Evolutionary conservation across 2,797 vertebrate species (phyloP).

Genomic region (Rhynchonycteris naso): DNA sequence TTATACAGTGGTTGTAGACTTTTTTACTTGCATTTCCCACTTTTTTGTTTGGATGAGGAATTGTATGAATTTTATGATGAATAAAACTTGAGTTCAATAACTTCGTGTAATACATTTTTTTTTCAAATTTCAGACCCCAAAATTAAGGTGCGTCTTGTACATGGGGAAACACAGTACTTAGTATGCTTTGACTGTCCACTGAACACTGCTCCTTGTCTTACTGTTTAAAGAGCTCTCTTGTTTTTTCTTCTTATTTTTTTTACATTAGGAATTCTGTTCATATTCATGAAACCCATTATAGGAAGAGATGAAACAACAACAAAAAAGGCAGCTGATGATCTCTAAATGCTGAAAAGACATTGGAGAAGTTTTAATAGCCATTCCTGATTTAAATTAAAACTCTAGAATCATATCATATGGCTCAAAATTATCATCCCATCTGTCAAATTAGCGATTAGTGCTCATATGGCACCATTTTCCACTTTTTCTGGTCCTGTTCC

Average conservation of each 20-base stretch:
- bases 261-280: conserved; percentile 48
- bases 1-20: too few relatives aligned
- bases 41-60: too few relatives aligned
- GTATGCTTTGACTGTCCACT: background rate
- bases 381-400: conserved; percentile 54
- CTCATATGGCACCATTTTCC: background rate
- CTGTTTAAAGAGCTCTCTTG: background rate
- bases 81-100: too few relatives aligned
- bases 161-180: background rate
- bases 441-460: background rate
- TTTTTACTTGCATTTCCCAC: too few relatives aligned
- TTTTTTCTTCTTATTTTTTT: background rate
- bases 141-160: too few relatives aligned
- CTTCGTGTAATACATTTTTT: too few relatives aligned
- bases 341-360: conserved; percentile 51
- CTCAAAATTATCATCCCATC: conserved; percentile 41
- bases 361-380: conserved; percentile 61
- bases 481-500: background rate
- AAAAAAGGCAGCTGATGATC: conserved; percentile 43
- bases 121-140: too few relatives aligned
- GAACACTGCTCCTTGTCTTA: background rate
- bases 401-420: conserved; percentile 54
- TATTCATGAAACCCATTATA: background rate
- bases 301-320: conserved; percentile 34
- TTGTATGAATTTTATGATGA: too few relatives aligned